Percentiles rank a stretch among this genome's conserved stretches.
phyloP scores from a whole-genome alignment of 2,888 invertebrate species.

The Himalopsyche japonica region DNA sequence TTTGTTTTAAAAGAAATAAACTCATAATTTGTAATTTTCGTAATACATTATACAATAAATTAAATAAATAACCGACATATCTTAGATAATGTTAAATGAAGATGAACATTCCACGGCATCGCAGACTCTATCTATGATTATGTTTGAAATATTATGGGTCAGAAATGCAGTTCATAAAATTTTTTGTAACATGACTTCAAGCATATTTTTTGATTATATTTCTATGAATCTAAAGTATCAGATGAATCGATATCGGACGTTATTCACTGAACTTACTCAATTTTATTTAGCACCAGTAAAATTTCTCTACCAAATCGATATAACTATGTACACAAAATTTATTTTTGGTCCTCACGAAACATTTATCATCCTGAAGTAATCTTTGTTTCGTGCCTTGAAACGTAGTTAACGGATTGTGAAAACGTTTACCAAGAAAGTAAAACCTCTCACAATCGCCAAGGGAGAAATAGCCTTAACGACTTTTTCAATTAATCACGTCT shows the following conservation, averaged over 20 bases:
- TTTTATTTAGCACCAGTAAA: neutral
- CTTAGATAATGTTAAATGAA: no score
- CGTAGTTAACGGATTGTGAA: neutral
- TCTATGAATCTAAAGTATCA: no score
- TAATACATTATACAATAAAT: no score
- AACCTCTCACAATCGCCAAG: neutral
- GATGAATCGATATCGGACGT: neutral
- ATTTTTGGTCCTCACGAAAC: neutral
- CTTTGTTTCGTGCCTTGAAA: neutral
- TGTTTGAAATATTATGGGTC: no score
- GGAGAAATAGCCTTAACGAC: neutral
- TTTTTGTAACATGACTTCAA: no score
- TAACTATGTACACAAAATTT: neutral
- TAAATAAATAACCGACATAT: no score
- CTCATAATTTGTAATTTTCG: no score
- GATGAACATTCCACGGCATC: no score
- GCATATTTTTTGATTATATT: no score
- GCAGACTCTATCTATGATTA: no score
- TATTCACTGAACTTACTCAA: neutral
- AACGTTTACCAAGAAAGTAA: neutral
- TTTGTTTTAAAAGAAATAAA: no score
- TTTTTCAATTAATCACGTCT: neutral
- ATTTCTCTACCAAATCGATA: neutral
- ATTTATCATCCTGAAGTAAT: neutral
- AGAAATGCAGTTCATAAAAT: no score